A percentile compares a stretch with the other conserved stretches of the same genome.
Evolutionary conservation across 92 coral and sea anemone genomes (phyloP).

Genomic region (Palythoa heliodiscus): DNA sequence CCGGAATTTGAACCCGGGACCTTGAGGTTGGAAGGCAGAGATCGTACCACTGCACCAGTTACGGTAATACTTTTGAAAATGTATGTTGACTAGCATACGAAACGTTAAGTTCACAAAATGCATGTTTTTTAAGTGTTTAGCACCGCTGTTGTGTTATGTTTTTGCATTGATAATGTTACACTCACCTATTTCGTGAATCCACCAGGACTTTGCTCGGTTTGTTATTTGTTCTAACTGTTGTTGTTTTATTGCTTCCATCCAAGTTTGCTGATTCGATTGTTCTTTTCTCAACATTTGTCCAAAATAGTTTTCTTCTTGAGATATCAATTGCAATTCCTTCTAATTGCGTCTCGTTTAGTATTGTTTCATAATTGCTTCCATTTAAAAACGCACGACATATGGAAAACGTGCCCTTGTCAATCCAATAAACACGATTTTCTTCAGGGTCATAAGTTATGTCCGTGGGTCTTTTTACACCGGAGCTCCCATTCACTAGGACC

Average conservation of each 20-base stretch:
- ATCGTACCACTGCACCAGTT: too few relatives aligned
- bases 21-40: too few relatives aligned
- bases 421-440: slow-evolving; percentile 25
- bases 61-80: too few relatives aligned
- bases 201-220: slow-evolving; percentile 3
- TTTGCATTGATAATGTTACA: neutral
- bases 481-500: neutral
- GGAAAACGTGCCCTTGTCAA: neutral
- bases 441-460: slow-evolving; percentile 19
- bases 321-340: slow-evolving; percentile 13
- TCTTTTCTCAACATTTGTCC: slow-evolving; percentile 9
- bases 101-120: too few relatives aligned
- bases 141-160: too few relatives aligned
- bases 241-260: slow-evolving; percentile 18
- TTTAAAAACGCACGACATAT: slow-evolving; percentile 4
- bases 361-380: slow-evolving; percentile 13
- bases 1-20: too few relatives aligned
- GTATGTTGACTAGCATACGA: too few relatives aligned
- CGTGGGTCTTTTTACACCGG: neutral
- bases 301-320: neutral
- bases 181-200: slow-evolving; percentile 13
- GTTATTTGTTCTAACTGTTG: neutral
- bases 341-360: neutral
- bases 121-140: too few relatives aligned
- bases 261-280: slow-evolving; percentile 5